Percentiles rank a stretch among this genome's conserved stretches.
phyloP scores from a whole-genome alignment of 2,113 vertebrate species.

The Mugil cephalus region DNA sequence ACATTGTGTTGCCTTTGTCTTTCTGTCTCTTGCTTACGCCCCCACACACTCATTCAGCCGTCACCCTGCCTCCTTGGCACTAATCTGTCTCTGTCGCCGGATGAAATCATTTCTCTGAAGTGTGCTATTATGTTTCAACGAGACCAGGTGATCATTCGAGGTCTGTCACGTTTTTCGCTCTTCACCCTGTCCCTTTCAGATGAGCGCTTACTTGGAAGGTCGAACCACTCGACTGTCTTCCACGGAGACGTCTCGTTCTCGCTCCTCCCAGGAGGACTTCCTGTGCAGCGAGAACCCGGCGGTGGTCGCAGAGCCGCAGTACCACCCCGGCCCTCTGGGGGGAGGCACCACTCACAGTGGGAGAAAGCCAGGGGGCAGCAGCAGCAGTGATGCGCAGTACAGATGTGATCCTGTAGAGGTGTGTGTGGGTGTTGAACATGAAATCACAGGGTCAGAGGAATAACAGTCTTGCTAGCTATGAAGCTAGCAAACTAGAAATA shows the following conservation, averaged over 20 bases:
- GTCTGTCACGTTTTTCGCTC: not conserved
- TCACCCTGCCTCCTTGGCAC: not conserved
- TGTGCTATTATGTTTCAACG: conserved; percentile 15
- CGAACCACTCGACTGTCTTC: conserved; percentile 95
- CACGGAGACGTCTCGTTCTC: conserved; percentile 96
- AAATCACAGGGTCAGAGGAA: not conserved
- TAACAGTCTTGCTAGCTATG: too few species aligned
- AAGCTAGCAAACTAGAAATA: too few species aligned
- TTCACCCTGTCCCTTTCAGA: conserved; percentile 75
- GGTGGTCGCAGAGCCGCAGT: conserved; percentile 73
- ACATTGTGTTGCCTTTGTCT: not conserved
- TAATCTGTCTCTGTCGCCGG: not conserved
- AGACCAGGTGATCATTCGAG: not conserved
- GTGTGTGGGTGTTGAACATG: not conserved
- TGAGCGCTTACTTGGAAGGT: conserved; percentile 94
- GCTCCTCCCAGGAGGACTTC: conserved; percentile 94
- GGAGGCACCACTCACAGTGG: conserved; percentile 71
- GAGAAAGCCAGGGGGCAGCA: conserved; percentile 75
- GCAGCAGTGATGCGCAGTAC: conserved; percentile 77
- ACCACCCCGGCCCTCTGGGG: conserved; percentile 71
- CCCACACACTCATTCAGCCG: conserved; percentile 14
- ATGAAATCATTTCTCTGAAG: conserved; percentile 20
- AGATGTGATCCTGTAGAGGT: conserved; percentile 79
- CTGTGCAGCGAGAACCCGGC: conserved; percentile 62
- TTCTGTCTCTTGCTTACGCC: not conserved